Conservation (phyloP, 2,113 vertebrate species). For the Upupa epops region DNA sequence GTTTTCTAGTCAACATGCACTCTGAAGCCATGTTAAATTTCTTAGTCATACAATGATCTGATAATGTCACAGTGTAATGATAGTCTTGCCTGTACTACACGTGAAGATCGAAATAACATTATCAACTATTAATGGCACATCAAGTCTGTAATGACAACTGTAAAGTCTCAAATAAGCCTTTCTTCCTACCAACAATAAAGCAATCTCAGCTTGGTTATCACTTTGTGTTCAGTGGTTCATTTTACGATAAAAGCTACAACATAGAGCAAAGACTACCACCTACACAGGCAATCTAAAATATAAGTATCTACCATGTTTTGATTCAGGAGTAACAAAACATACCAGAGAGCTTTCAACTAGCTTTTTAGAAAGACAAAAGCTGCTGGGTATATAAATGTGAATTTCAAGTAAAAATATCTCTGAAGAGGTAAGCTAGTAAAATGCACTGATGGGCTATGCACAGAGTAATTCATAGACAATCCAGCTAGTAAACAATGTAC, state of each 20-base stretch:
- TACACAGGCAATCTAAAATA: background rate
- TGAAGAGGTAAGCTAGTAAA: background rate
- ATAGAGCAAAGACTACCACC: background rate
- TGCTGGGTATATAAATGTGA: background rate
- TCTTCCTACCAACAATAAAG: conserved; percentile 27
- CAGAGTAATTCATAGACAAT: background rate
- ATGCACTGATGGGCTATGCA: background rate
- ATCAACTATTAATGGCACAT: conserved; percentile 1
- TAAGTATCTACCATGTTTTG: background rate
- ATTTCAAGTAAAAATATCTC: background rate
- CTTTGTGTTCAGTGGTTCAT: background rate
- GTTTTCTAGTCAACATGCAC: background rate
- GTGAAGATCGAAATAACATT: conserved; percentile 3
- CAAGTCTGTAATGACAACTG: background rate
- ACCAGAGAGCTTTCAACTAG: background rate
- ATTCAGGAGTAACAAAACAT: background rate
- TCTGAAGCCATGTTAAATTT: conserved; percentile 1
- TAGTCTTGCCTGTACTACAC: conserved; percentile 7
- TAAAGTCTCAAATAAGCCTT: conserved; percentile 27
- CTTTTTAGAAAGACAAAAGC: background rate
- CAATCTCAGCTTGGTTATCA: background rate
- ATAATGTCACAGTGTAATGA: background rate
- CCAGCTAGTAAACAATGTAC: background rate
- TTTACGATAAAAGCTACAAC: background rate
- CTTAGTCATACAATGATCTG: background rate